These are phyloP conservation scores for Melanotaenia nigrans DNA, from an alignment of 2,797 vertebrate species.

Conservation along the genomic window DNA sequence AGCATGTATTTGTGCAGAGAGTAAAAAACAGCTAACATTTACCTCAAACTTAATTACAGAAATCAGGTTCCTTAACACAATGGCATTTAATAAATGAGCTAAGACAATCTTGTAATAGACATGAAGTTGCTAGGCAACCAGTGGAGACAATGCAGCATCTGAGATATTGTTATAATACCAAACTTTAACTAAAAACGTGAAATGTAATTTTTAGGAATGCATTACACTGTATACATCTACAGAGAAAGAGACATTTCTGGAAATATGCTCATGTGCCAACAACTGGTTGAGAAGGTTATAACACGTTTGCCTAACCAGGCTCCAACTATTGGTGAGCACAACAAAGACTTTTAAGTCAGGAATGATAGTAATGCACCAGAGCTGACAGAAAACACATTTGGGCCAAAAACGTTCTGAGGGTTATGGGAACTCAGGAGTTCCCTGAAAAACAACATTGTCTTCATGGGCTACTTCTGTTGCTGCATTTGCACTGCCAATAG, in stretches of 20 bases:
- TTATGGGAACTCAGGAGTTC: not conserved
- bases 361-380: not conserved
- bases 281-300: not conserved
- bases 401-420: not conserved
- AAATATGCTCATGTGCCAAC: not conserved
- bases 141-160: not conserved
- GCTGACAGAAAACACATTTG: not conserved
- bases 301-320: not conserved
- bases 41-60: not conserved
- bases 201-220: not conserved
- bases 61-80: not conserved
- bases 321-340: not conserved
- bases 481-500: no score
- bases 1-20: not conserved
- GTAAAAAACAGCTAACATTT: not conserved
- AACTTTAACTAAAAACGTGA: not conserved
- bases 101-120: constrained; percentile 14
- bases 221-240: not conserved
- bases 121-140: constrained; percentile 33
- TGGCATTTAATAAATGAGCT: not conserved
- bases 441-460: not conserved
- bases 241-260: not conserved
- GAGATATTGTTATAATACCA: not conserved
- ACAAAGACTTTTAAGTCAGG: not conserved
- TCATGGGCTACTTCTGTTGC: not conserved